Evolutionary conservation across 2,888 invertebrate genomes (phyloP).

Genomic region (Spodoptera littoralis): DNA sequence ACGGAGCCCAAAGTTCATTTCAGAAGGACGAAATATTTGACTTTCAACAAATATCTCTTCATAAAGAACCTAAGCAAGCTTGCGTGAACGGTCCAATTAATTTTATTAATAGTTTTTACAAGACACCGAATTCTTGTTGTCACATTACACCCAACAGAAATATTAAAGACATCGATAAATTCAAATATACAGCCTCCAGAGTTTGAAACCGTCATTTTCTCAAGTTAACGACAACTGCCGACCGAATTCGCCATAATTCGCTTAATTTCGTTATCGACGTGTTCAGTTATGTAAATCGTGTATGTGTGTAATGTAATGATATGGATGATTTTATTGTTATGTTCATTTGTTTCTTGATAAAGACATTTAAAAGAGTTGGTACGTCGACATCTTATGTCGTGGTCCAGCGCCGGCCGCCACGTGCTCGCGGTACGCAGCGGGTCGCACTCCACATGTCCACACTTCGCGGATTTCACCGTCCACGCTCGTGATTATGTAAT

Average conservation of each 20-base stretch:
- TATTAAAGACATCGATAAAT: constrained; percentile 64
- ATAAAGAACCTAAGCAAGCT: constrained; percentile 58
- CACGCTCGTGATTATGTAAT: constrained; percentile 66
- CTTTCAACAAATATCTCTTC: constrained; percentile 57
- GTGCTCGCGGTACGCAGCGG: constrained; percentile 9
- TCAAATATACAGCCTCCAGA: constrained; percentile 61
- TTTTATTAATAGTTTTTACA: constrained; percentile 61
- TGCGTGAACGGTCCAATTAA: constrained; percentile 60
- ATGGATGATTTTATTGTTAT: constrained; percentile 70
- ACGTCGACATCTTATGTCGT: constrained; percentile 50
- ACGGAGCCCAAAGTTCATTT: constrained; percentile 60
- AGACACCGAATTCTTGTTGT: constrained; percentile 53
- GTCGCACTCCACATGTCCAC: constrained; percentile 40
- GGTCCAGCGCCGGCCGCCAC: constrained; percentile 4
- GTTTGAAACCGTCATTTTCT: constrained; percentile 68
- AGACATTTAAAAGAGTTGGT: constrained; percentile 67
- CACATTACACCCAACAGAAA: constrained; percentile 47
- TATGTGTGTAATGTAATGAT: constrained; percentile 64
- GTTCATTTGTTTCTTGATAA: constrained; percentile 70
- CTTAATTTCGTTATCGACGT: constrained; percentile 69
- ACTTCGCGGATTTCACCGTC: constrained; percentile 65
- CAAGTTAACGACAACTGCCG: constrained; percentile 65
- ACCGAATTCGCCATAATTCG: constrained; percentile 72
- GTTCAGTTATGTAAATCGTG: constrained; percentile 71
- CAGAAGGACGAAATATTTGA: constrained; percentile 51